phyloP scores from a whole-genome alignment of 2,888 invertebrate species.

The Macrosoma leucophasiata region DNA sequence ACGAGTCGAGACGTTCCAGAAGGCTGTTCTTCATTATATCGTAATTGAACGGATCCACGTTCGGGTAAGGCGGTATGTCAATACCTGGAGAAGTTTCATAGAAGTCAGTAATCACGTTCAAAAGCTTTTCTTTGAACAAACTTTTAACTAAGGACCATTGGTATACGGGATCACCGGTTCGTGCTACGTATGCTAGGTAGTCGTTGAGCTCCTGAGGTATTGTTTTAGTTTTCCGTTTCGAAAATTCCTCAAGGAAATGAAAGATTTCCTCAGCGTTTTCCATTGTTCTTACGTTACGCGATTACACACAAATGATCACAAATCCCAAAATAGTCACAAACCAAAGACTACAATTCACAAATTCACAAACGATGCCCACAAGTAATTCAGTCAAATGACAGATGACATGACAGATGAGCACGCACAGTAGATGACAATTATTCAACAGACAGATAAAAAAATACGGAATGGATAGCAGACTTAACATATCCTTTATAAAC shows the following conservation, averaged over 20 bases:
- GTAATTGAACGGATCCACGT: constrained; percentile 93
- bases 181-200: constrained; percentile 91
- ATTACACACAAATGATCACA: too few relatives aligned
- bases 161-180: constrained; percentile 95
- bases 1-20: constrained; percentile 87
- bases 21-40: constrained; percentile 90
- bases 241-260: constrained; percentile 88
- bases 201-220: constrained; percentile 93
- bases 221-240: constrained; percentile 83
- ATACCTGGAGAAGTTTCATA: constrained; percentile 85
- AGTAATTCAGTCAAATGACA: too few relatives aligned
- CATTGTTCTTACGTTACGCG: too few relatives aligned
- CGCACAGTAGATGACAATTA: too few relatives aligned
- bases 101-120: constrained; percentile 91
- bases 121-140: constrained; percentile 90
- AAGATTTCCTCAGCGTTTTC: constrained; percentile 91
- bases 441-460: too few relatives aligned
- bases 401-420: too few relatives aligned
- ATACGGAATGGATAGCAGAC: too few relatives aligned
- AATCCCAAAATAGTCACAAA: too few relatives aligned
- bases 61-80: constrained; percentile 91
- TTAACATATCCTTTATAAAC: too few relatives aligned
- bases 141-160: constrained; percentile 93
- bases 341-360: too few relatives aligned
- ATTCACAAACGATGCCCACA: too few relatives aligned